Conservation (phyloP, 2,888 invertebrate genomes). For the Parochlus steinenii region DNA sequence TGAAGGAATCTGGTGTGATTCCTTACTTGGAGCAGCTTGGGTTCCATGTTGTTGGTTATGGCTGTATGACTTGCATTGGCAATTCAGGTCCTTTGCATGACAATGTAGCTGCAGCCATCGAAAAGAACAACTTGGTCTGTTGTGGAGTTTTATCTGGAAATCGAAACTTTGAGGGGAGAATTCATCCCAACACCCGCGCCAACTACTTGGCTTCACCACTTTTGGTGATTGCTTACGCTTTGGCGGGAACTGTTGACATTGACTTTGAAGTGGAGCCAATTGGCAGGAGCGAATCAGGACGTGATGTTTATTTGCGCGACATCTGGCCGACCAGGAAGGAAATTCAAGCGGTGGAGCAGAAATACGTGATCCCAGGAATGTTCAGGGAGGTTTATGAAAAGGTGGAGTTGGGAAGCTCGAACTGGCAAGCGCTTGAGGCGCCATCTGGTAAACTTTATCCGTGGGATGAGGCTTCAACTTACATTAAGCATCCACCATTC, state of each 20-base stretch:
- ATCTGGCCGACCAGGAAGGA: conserved; percentile 90
- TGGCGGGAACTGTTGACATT: conserved; percentile 87
- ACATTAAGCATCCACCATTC: conserved; percentile 93
- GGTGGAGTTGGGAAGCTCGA: conserved; percentile 67
- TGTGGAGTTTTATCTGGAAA: conserved; percentile 95
- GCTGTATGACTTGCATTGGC: conserved; percentile 99
- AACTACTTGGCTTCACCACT: conserved; percentile 97
- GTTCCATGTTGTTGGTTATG: conserved; percentile 94
- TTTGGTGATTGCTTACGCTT: conserved; percentile 91
- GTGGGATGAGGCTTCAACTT: conserved; percentile 82
- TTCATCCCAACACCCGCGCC: conserved; percentile 91
- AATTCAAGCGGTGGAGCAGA: conserved; percentile 76
- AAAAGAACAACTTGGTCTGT: conserved; percentile 86
- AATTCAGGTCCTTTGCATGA: conserved; percentile 93
- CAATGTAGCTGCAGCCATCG: conserved; percentile 78
- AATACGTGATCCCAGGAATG: conserved; percentile 89
- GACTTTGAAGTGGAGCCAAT: conserved; percentile 81
- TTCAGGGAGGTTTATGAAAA: conserved; percentile 71
- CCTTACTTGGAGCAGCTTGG: conserved; percentile 74
- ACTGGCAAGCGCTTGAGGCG: conserved; percentile 70
- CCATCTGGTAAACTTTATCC: conserved; percentile 74
- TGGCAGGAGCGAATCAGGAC: conserved; percentile 51
- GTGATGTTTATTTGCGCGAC: conserved; percentile 68
- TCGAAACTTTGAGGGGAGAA: conserved; percentile 94
- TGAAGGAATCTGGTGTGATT: conserved; percentile 76